Conservation (phyloP, 2,797 vertebrate species). For the Manis pentadactyla region DNA sequence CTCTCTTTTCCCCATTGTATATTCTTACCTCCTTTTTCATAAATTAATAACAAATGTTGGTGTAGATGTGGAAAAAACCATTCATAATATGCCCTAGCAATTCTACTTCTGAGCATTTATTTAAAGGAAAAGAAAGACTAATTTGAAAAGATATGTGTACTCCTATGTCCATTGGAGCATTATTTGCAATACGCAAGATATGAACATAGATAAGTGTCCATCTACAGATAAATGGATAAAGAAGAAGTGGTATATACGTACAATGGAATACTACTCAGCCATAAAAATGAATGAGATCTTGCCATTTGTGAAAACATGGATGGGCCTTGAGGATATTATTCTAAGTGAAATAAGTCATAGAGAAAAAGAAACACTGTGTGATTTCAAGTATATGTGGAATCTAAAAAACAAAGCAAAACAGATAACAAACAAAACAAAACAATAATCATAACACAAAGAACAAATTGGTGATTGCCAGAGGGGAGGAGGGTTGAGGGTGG, state of each 20-base stretch:
- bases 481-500: not conserved
- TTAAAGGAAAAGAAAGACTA: not conserved
- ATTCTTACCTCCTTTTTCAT: not conserved
- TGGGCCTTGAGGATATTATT: not conserved
- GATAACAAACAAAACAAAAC: not conserved
- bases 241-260: not conserved
- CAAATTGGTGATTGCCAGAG: not conserved
- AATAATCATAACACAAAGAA: not conserved
- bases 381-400: not conserved
- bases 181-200: not conserved
- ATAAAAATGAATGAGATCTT: not conserved
- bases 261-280: not conserved
- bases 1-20: not conserved
- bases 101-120: not conserved
- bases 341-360: not conserved
- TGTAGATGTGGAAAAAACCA: not conserved
- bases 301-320: not conserved
- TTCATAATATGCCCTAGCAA: not conserved
- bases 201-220: not conserved
- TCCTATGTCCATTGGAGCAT: not conserved
- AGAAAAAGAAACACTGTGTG: not conserved
- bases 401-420: not conserved
- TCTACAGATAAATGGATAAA: not conserved
- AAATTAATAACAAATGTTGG: not conserved
- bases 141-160: not conserved